Base-by-base conservation (phyloP, 2,113 vertebrate species). In the Myrmecophaga tridactyla region DNA sequence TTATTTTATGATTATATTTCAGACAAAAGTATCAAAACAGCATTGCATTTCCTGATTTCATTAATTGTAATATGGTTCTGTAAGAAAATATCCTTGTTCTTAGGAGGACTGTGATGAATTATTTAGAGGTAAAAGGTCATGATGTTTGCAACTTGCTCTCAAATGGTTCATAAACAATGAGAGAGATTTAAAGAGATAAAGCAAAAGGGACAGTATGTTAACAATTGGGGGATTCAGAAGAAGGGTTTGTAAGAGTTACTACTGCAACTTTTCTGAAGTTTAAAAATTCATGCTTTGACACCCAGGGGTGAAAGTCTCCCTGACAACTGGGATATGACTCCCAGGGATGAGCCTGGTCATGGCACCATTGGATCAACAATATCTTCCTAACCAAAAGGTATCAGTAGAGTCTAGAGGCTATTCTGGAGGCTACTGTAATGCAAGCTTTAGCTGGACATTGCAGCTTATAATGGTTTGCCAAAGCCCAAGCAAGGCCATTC, bases 241-340 rank as follows among this genome's bases (percentile, higher is more conserved):
- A 92, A 75, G 34, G 14, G 29, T 77, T 94, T 85, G n/a, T 90
- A 41, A n/a, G 62, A 85, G n/a, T 90, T 77, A 85, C 34, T 84
- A 56, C 7, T 60, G 23, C 43, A 78, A 72, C 15, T 21, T 48
- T 78, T 90, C 70, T 51, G 20, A 84, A 77, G n/a, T 78, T 90
- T 86, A 70, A 90, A 77, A 85, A 69, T 29, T 56, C 53, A 56
- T 56, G 4, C 53, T 56, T 56, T n/a, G n/a, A n/a, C n/a, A n/a
- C n/a, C n/a, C n/a, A n/a, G n/a, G n/a, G n/a, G n/a, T n/a, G n/a
- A n/a, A n/a, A n/a, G n/a, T n/a, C n/a, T n/a, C n/a, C n/a, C n/a
- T n/a, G n/a, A n/a, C n/a, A n/a, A n/a, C n/a, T n/a, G n/a, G n/a
- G n/a, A n/a, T n/a, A n/a, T n/a, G n/a, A n/a, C n/a, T n/a, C n/a